Percentiles rank a stretch among this genome's conserved stretches.
These are phyloP conservation scores for Eulemur macaco DNA, from an alignment of 2,113 vertebrate genomes.

Conservation along the genomic window DNA sequence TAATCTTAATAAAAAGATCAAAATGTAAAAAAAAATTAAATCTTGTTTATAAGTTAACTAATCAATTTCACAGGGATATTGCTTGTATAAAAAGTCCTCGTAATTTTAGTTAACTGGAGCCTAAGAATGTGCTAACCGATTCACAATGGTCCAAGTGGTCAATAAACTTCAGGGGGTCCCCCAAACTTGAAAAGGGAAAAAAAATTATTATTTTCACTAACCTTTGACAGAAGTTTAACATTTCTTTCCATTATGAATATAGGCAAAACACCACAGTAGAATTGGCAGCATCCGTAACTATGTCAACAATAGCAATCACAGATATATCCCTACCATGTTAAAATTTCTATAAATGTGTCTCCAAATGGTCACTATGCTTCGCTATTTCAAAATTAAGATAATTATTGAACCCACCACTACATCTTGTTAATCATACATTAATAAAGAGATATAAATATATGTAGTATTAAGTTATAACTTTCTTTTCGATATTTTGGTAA, in stretches of 20 bases:
- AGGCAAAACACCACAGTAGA: not conserved
- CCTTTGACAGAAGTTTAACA: not conserved
- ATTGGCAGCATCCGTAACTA: not conserved
- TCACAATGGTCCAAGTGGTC: not conserved
- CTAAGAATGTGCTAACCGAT: not conserved
- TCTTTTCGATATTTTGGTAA: not conserved
- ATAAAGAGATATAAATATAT: not conserved
- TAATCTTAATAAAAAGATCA: not conserved
- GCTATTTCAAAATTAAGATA: constrained; percentile 26
- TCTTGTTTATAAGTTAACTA: not conserved
- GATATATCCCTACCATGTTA: not conserved
- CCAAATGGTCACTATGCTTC: not conserved
- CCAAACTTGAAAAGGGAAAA: not conserved
- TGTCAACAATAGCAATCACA: not conserved
- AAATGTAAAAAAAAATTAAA: not conserved
- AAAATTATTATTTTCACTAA: not conserved
- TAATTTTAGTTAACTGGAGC: not conserved
- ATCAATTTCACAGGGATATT: not conserved
- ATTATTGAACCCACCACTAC: not conserved
- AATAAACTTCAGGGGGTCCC: not conserved
- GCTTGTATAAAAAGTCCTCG: not conserved
- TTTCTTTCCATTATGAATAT: not conserved
- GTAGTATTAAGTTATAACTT: not conserved
- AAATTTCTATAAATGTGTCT: not conserved
- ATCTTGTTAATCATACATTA: not conserved